phyloP scores from a whole-genome alignment of 2,888 invertebrate species.

The Phoenoteleia sp. region DNA sequence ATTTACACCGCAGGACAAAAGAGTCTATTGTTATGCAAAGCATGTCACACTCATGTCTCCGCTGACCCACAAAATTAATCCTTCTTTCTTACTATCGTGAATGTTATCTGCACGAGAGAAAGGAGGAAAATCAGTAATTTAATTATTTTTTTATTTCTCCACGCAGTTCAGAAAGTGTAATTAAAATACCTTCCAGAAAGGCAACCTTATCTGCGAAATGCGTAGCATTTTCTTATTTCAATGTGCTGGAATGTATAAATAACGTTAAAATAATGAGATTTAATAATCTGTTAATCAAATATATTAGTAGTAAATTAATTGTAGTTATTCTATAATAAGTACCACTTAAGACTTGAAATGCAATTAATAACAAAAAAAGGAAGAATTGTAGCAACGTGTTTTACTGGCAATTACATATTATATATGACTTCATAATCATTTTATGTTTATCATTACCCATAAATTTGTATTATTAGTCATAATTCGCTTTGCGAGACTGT shows the following conservation, averaged over 20 bases:
- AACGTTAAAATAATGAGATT: background rate
- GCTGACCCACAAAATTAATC: slow-evolving; percentile 64
- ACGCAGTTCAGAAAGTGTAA: background rate
- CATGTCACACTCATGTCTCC: slow-evolving; percentile 47
- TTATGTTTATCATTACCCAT: slow-evolving; percentile 59
- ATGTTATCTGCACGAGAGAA: background rate
- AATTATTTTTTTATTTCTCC: slow-evolving; percentile 18
- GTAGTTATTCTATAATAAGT: slow-evolving; percentile 24
- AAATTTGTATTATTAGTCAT: slow-evolving; percentile 62
- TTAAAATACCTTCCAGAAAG: too few species aligned
- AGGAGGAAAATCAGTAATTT: slow-evolving; percentile 1
- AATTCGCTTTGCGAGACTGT: slow-evolving; percentile 32
- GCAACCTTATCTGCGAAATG: too few species aligned
- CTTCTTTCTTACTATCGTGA: slow-evolving; percentile 7
- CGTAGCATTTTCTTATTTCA: too few species aligned
- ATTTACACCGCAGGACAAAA: slow-evolving; percentile 40
- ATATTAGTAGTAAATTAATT: slow-evolving; percentile 22
- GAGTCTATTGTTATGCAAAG: slow-evolving; percentile 54
- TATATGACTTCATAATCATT: slow-evolving; percentile 61
- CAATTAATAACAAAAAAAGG: slow-evolving; percentile 9
- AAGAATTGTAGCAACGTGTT: slow-evolving; percentile 24
- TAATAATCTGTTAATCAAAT: background rate
- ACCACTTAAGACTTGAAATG: background rate
- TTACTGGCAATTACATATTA: slow-evolving; percentile 38
- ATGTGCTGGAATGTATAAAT: too few species aligned